Conservation (phyloP, 1,140 invertebrate genomes). For the Dolichoris vasculosae region DNA sequence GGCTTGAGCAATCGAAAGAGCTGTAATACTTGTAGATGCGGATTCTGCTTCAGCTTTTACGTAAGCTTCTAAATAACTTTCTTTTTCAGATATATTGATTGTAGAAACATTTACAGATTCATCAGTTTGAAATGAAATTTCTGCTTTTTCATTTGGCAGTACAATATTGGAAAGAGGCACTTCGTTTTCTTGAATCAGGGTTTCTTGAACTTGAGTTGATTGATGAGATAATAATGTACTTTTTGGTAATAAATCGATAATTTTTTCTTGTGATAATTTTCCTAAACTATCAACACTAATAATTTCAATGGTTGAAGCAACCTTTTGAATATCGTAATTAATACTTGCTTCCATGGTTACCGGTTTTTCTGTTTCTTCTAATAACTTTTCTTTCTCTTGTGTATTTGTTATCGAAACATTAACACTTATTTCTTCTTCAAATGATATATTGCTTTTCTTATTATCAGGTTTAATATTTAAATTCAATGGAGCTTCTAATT, state of each 20-base stretch:
- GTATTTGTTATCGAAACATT: conserved; percentile 71
- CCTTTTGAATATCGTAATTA: conserved; percentile 72
- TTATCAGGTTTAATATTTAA: conserved; percentile 71
- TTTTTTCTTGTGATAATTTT: conserved; percentile 63
- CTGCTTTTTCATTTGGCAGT: conserved; percentile 69
- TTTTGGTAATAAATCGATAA: conserved; percentile 67
- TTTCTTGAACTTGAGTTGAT: conserved; percentile 70
- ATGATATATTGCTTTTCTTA: conserved; percentile 70
- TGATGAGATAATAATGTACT: conserved; percentile 70
- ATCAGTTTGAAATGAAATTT: conserved; percentile 71
- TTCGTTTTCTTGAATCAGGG: conserved; percentile 75
- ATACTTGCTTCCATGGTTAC: conserved; percentile 71
- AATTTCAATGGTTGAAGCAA: conserved; percentile 76
- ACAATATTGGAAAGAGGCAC: conserved; percentile 68
- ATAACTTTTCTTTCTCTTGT: conserved; percentile 74
- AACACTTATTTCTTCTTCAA: conserved; percentile 73
- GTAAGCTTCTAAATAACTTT: conserved; percentile 64
- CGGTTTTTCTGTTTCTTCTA: conserved; percentile 66
- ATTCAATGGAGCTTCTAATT: conserved; percentile 74
- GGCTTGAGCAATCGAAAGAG: conserved; percentile 68
- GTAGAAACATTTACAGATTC: conserved; percentile 73
- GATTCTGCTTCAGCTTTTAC: conserved; percentile 66
- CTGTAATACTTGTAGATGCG: conserved; percentile 69
- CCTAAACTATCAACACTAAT: conserved; percentile 66
- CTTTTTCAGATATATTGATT: conserved; percentile 75